Base-by-base conservation (phyloP, 2,113 vertebrate species). In the Ciconia maguari region DNA sequence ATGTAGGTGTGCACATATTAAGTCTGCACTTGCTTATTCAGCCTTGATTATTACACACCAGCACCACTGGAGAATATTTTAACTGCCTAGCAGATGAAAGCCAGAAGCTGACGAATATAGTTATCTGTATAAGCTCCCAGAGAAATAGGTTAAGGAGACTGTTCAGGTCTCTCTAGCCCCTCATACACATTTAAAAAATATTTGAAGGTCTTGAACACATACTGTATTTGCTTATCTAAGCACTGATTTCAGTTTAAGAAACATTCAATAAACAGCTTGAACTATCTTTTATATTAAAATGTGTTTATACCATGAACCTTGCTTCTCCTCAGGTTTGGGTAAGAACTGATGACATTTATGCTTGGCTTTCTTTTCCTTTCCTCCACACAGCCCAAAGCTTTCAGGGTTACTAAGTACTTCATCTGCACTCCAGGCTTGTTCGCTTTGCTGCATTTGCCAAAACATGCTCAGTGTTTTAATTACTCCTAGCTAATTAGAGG, bases 391-490 rank as follows among this genome's bases (percentile, higher is more conserved):
- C 26, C 89, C 80, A 85, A 61, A 93, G 57, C 91, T 85, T 87
- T 85, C 81, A 95, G 61, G 34, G 34, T 95, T 93, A 74, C 87
- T 66, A 90, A 91, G 70, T 48, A 75, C 66, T 95, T 97, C 87
- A 91, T 96, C 74, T 96, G 84, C 71, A 93, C 41, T 62, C 94
- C 78, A 95, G 81, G 66, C 77, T 89, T 90, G 78, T 91, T 94
- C 38, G 2, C 78, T 95, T 77, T 86, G 84, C 71, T 97, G 84
- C 70, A 71, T 94, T 91, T 95, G 91, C 91, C 84, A 94, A 93
- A 95, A 85, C 93, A 95, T 93, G 91, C 80, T 96, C 60, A 74
- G 95, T 91, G 71, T 95, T 94, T 89, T 95, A 97, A 97, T 95
- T 93, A 95, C 42, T 83, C 62, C 75, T 55, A 93, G 87, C 87